Evolutionary conservation across 2,113 vertebrate genomes (phyloP), one percentile per base, ranked within the genome.

Genomic region (Syrmaticus mikado): DNA sequence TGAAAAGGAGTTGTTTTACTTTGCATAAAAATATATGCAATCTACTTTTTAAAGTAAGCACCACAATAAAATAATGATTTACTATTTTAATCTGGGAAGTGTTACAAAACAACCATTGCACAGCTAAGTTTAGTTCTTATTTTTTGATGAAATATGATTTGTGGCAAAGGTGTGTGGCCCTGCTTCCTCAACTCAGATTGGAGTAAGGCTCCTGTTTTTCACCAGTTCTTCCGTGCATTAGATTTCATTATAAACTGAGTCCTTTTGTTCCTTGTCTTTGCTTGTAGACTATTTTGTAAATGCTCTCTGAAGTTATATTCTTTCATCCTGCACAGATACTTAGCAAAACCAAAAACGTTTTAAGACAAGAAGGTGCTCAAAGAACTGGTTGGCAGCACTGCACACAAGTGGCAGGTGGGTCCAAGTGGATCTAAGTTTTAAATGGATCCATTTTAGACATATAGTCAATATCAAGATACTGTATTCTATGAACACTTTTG

Each of bases 391-490:
- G 38, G 60, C 78, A 83, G 61, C 24, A 71, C 13, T 38, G n/a
- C 52, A n/a, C 41, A 12, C 2, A 71, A 92, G 11, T 24, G 48
- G 21, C 48, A 24, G 45, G 45, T 46, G 45, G 48, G 24, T 48
- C 48, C 48, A 48, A 24, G 6, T 48, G 22, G 21, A 48, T 24
- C 21, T 24, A 22, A 48, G 40, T 89, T 95, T 93, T 76, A 95
- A 79, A 72, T 36, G 58, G 55, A 61, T 77, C 46, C n/a, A 13
- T 90, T 85, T 70, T 48, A 83, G 81, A 90, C 41, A 91, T 72
- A 57, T 70, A 76, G 67, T 80, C 75, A 74, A 67, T 87, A 92
- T 57, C 67, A 55, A 89, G 80, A 71, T 70, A 89, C n/a, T 82
- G 73, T 50, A 95, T 93, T 83, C 57, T 25, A 90, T 2, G 28